These are phyloP conservation scores for Elanoides forficatus DNA, from an alignment of 2,113 vertebrate genomes.

Conservation along the genomic window DNA sequence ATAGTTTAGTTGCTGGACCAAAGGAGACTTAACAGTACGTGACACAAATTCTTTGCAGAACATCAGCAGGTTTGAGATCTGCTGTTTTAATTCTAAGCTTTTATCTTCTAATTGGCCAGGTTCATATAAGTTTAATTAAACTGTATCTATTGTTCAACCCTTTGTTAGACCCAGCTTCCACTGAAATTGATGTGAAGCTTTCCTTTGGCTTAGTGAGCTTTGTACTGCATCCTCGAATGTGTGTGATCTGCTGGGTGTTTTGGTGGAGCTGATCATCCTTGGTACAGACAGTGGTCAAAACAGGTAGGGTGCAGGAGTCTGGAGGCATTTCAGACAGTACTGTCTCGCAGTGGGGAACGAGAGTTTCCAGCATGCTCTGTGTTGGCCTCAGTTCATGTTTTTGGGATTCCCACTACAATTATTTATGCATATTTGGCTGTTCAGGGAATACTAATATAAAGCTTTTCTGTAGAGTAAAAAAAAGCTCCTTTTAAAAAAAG, in stretches of 20 bases:
- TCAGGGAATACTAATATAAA: neutral
- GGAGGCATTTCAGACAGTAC: neutral
- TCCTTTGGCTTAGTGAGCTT: neutral
- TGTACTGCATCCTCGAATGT: neutral
- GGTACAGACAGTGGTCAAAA: neutral
- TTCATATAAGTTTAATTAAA: neutral
- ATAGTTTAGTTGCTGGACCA: neutral
- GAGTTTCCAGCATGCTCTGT: neutral
- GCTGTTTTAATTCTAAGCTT: neutral
- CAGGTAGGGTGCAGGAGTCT: neutral
- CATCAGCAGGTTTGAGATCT: neutral
- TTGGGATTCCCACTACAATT: neutral
- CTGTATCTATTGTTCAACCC: rapidly evolving
- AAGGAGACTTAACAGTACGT: neutral
- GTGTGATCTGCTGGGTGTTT: neutral
- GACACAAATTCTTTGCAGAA: neutral
- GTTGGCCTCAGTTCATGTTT: neutral
- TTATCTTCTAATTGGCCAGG: neutral
- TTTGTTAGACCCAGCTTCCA: neutral
- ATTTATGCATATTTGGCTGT: neutral
- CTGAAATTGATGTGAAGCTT: neutral
- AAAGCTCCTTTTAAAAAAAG: neutral
- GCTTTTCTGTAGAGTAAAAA: neutral
- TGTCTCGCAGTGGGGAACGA: neutral
- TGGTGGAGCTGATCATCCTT: neutral